Percentiles rank a stretch among this genome's conserved stretches.
phyloP scores from a whole-genome alignment of 1,140 invertebrate species.

The Bombus superbus region DNA sequence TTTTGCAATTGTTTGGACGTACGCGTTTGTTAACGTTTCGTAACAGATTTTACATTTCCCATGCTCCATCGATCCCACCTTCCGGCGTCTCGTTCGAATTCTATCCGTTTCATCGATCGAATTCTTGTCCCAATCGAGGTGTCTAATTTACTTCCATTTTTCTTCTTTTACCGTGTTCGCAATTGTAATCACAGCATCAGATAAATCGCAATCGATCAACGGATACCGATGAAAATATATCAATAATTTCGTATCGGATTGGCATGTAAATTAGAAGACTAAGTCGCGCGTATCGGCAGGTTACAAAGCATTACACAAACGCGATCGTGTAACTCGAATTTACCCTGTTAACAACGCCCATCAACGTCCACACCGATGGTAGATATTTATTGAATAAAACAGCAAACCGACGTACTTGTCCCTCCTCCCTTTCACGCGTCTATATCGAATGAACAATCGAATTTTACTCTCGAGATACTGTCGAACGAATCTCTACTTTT shows the following conservation, averaged over 20 bases:
- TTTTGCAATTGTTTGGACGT: neutral
- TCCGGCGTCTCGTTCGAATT: neutral
- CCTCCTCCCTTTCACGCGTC: neutral
- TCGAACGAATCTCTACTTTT: neutral
- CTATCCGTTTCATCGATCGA: neutral
- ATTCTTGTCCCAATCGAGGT: no score
- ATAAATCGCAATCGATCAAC: constrained; percentile 11
- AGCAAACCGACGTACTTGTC: constrained; percentile 19
- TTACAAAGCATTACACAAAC: constrained; percentile 37
- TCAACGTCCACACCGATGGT: constrained; percentile 27
- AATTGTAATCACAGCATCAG: neutral
- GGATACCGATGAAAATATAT: neutral
- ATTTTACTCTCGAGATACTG: constrained; percentile 14
- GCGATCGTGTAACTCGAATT: constrained; percentile 34
- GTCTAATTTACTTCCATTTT: constrained; percentile 7
- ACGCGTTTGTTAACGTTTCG: neutral
- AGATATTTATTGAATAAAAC: constrained; percentile 51
- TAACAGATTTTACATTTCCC: constrained; percentile 3
- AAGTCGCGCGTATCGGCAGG: constrained; percentile 26
- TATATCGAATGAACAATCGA: constrained; percentile 1
- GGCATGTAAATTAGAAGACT: constrained; percentile 38
- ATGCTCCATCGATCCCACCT: neutral
- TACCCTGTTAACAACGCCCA: constrained; percentile 31
- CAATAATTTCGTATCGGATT: constrained; percentile 27
- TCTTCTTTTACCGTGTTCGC: neutral